Conservation (phyloP, 2,888 invertebrate species). For the Eretmocerus hayati region DNA sequence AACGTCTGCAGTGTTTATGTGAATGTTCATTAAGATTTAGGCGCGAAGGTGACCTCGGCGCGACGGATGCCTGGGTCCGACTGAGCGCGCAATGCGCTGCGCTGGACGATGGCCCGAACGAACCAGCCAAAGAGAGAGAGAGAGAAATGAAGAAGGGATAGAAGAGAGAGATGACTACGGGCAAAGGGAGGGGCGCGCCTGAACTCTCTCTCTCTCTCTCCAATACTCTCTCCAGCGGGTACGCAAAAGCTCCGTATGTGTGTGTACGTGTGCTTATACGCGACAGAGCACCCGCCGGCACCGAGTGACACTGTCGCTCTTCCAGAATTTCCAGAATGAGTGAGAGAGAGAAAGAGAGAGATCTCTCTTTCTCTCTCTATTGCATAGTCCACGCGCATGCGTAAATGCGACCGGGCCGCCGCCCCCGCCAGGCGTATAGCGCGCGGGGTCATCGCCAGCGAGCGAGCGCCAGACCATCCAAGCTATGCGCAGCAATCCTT, state of each 20-base stretch:
- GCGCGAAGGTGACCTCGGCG: background rate
- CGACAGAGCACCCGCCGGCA: constrained; percentile 43
- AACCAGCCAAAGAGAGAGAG: background rate
- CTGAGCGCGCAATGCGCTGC: constrained; percentile 28
- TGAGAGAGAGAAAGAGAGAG: too few species aligned
- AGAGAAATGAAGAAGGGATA: too few species aligned
- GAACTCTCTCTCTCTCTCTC: background rate
- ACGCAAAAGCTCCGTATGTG: too few species aligned
- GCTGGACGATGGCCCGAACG: constrained; percentile 26
- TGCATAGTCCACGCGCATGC: background rate
- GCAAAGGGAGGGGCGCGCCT: too few species aligned
- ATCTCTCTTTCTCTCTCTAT: too few species aligned
- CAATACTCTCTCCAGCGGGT: background rate
- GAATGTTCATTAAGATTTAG: too few species aligned
- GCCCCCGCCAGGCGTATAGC: constrained; percentile 5
- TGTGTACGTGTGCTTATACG: too few species aligned
- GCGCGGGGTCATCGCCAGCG: constrained; percentile 1
- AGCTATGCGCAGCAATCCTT: constrained; percentile 18
- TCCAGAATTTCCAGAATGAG: too few species aligned
- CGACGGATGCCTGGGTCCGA: constrained; percentile 11
- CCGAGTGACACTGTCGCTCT: constrained; percentile 37
- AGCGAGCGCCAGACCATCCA: constrained; percentile 15
- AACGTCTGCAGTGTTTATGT: too few species aligned
- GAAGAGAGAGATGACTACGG: too few species aligned
- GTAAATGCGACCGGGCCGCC: background rate